A percentile compares a stretch with the other conserved stretches of the same genome.
phyloP scores from a whole-genome alignment of 2,113 vertebrate species.

The Trogon melanurus region DNA sequence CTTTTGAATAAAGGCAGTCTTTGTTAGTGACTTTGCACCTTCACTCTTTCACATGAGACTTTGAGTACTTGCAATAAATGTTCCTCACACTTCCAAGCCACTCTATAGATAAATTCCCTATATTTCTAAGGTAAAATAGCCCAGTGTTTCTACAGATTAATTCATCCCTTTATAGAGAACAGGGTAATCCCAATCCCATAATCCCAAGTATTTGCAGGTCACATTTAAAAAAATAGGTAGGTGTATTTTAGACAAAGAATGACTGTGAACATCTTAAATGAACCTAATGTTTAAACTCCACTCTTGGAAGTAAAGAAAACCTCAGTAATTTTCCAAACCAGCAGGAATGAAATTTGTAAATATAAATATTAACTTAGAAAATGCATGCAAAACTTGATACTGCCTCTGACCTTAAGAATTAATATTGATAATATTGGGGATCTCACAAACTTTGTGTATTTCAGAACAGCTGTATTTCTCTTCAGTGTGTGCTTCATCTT shows the following conservation, averaged over 20 bases:
- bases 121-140: not conserved
- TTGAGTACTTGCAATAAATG: slow-evolving; percentile 2
- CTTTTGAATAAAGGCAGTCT: slow-evolving; percentile 42
- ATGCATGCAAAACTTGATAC: slow-evolving; percentile 10
- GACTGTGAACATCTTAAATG: not conserved
- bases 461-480: slow-evolving; percentile 12
- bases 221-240: not conserved
- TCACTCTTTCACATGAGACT: slow-evolving; percentile 21
- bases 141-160: not conserved
- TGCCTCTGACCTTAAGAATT: slow-evolving; percentile 19
- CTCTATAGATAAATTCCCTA: not conserved
- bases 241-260: not conserved
- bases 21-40: slow-evolving; percentile 33
- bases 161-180: not conserved
- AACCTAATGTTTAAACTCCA: not conserved
- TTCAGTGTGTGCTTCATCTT: slow-evolving; percentile 27
- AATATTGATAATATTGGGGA: not conserved
- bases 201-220: not conserved
- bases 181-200: not conserved
- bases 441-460: slow-evolving; percentile 18
- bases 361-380: slow-evolving; percentile 47
- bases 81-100: not conserved
- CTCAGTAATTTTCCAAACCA: slow-evolving; percentile 13
- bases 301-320: slow-evolving; percentile 30
- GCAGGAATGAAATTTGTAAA: slow-evolving; percentile 20